Base-by-base conservation (phyloP, 2,888 invertebrate genomes). In the Oxyteleia sp. region DNA sequence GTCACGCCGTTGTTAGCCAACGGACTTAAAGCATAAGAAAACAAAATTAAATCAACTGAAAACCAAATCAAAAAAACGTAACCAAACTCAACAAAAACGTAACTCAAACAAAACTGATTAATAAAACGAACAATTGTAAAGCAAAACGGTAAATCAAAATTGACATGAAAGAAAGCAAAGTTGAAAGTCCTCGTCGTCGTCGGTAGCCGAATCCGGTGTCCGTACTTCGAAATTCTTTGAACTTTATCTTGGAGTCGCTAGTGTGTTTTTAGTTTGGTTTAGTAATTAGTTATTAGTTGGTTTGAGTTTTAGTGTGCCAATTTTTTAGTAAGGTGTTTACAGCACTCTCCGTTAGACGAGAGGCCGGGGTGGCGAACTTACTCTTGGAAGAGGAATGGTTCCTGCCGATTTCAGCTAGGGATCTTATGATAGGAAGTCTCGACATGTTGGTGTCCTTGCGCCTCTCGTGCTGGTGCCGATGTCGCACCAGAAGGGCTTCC, bases 341-440 rank as follows among this genome's bases (percentile, higher is more conserved):
- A n/a, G n/a, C n/a, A 16, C 4, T 15, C 4, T 16, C 1, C 5
- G 4, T 43, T 8, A 4, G 10, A 13, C 15, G 43, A 13, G 13
- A 49, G 20, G 43, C 10, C 10, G 32, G 32, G 32, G 10, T 26
- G 2, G 2, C 5, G n/a, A 53, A 96, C 98, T 97, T 94, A 98
- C 98, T 98, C 96, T 98, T 98, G 86, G 97, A 97, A 11, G 98
- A 97, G 61, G 99, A 99, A 93, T 98, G 98, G 94, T 98, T 98
- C 85, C 97, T 95, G 87, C 98, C 98, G 90, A 99, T 99, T 92
- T 99, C n/a, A n/a, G n/a, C n/a, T n/a, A n/a, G n/a, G n/a, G n/a
- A n/a, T n/a, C n/a, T n/a, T n/a, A n/a, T n/a, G n/a, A n/a, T n/a
- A n/a, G n/a, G n/a, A n/a, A n/a, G n/a, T n/a, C n/a, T n/a, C n/a